A percentile compares a stretch with the other conserved stretches of the same genome.
phyloP scores from a whole-genome alignment of 2,888 invertebrate genomes.

The Ceriagrion tenellum region DNA sequence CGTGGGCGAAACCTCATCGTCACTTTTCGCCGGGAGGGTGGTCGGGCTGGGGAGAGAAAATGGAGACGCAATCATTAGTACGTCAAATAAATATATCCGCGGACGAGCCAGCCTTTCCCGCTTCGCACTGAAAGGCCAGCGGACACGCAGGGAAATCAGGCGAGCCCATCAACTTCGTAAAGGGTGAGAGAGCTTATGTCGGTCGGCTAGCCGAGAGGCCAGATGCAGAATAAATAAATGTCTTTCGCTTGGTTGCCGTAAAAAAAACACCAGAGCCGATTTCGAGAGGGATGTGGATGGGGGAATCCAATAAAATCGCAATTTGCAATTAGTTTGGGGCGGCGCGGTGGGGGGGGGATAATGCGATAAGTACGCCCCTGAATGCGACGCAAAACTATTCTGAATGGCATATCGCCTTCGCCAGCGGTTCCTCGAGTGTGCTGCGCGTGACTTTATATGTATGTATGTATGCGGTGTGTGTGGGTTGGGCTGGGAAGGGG shows the following conservation, averaged over 20 bases:
- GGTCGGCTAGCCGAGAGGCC: not conserved
- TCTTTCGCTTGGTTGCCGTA: not conserved
- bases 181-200: not conserved
- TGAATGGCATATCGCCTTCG: conserved; percentile 66
- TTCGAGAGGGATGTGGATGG: conserved; percentile 68
- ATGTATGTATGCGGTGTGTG: not conserved
- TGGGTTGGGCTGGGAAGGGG: too few relatives aligned
- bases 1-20: not conserved
- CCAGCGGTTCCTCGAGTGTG: conserved; percentile 59
- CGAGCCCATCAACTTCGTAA: not conserved
- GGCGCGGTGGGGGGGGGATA: conserved; percentile 72
- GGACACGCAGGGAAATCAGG: not conserved
- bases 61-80: not conserved
- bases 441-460: not conserved
- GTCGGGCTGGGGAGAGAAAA: not conserved
- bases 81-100: not conserved
- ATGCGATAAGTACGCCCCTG: conserved; percentile 71
- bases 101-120: not conserved
- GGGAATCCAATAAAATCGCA: conserved; percentile 50
- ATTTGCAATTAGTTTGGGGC: conserved; percentile 73
- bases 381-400: conserved; percentile 68
- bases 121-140: not conserved
- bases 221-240: conserved; percentile 22
- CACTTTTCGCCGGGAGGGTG: not conserved
- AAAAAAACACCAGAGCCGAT: conserved; percentile 71